These are phyloP conservation scores for Porites evermanni DNA, from an alignment of 92 coral and sea anemone species.

Conservation along the genomic window DNA sequence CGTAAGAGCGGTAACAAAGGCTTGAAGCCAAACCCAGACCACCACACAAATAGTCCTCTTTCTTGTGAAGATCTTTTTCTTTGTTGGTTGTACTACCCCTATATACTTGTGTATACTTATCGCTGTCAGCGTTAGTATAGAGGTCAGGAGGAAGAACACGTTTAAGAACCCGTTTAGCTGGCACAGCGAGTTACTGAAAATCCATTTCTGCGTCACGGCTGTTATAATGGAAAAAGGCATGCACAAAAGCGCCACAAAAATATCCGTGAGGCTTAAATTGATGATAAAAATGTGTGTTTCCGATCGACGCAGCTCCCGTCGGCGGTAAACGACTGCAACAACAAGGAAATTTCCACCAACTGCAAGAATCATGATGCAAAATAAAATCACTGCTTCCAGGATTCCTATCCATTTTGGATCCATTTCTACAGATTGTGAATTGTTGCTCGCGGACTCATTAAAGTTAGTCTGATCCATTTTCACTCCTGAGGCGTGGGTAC, in stretches of 20 bases:
- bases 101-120: conserved; percentile 69
- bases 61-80: conserved; percentile 41
- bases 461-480: conserved; percentile 1
- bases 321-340: conserved; percentile 66
- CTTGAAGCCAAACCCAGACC: conserved; percentile 64
- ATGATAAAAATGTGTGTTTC: conserved; percentile 66
- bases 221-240: conserved; percentile 70
- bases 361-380: conserved; percentile 48
- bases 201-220: conserved; percentile 56
- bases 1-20: conserved; percentile 59
- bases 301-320: conserved; percentile 61
- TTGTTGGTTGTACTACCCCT: conserved; percentile 54
- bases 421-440: background rate
- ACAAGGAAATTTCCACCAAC: conserved; percentile 61
- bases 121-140: conserved; percentile 71
- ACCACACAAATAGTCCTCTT: conserved; percentile 52
- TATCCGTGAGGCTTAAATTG: conserved; percentile 67
- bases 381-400: conserved; percentile 50
- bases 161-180: conserved; percentile 67
- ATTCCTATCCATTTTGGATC: conserved; percentile 54
- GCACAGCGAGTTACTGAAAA: conserved; percentile 49
- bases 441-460: background rate
- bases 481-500: background rate
- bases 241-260: conserved; percentile 64
- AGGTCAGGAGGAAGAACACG: conserved; percentile 62